phyloP scores from a whole-genome alignment of 1,140 invertebrate genomes.

The Leptestheria dahalacensis region DNA sequence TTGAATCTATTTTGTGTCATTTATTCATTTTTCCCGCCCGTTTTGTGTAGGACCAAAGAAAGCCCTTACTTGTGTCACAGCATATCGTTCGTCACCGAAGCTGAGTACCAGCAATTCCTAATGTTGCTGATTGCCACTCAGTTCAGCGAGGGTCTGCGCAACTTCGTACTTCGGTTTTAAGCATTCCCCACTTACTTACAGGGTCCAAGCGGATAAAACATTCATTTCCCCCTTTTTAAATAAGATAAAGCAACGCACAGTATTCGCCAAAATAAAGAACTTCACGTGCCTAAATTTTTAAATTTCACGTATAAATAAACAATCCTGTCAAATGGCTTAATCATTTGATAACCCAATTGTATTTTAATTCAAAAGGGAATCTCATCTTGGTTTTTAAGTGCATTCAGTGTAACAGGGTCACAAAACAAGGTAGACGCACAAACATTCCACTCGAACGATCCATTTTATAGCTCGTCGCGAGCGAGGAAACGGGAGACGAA shows the following conservation, averaged over 20 bases:
- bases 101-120: constrained; percentile 23
- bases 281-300: too few relatives aligned
- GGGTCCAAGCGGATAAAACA: too few relatives aligned
- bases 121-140: constrained; percentile 22
- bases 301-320: too few relatives aligned
- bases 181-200: neutral
- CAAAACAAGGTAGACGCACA: neutral
- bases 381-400: too few relatives aligned
- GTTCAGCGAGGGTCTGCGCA: constrained; percentile 7
- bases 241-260: too few relatives aligned
- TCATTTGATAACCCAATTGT: too few relatives aligned
- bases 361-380: too few relatives aligned
- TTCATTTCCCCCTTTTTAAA: too few relatives aligned
- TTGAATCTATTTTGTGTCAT: neutral
- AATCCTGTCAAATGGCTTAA: too few relatives aligned
- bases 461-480: constrained; percentile 45
- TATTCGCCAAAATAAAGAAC: too few relatives aligned
- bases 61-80: constrained; percentile 22
- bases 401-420: neutral
- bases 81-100: constrained; percentile 21
- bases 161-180: neutral
- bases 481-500: constrained; percentile 40
- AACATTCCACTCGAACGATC: too few relatives aligned
- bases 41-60: constrained; percentile 21
- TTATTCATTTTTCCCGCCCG: neutral